Evolutionary conservation across 2,797 vertebrate genomes (phyloP), one percentile per base, ranked within the genome.

Genomic region (Xenopus petersii): DNA sequence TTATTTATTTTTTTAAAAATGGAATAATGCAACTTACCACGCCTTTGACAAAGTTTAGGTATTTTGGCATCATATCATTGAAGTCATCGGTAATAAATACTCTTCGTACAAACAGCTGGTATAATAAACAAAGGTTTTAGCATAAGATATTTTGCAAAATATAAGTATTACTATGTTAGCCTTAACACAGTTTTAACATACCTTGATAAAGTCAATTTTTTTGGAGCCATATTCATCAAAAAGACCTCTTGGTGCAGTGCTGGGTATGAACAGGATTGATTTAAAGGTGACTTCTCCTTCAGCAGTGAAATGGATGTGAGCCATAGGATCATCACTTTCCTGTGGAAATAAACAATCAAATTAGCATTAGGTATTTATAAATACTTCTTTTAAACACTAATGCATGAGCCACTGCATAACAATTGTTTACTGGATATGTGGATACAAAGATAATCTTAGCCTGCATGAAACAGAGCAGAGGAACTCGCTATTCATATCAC

Each of bases 31-130:
- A 12, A 94, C 96, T 94, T 85, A 99, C 98, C 88, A 99, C 96
- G 83, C 98, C 98, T 87, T 94, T 99, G 82, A 99, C 75, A 0
- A 99, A 99, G 83, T 99, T 99, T 47, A 99, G 93, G 47, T 99
- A 99, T 81, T 99, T 99, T 64, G 98, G 98, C 97, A 99, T 99
- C 97, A 99, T 99, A 79, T 99, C 97, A 59, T 99, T 96, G 91
- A 99, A 99, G 82, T 99, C 97, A 2, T 99, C 98, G 0, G 97
- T 99, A 88, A 99, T 99, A 88, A 99, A 99, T 61, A 99, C 98
- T 85, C 98, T 92, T 70, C 91, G 89, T 74, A 93, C 92, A 0
- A 91, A 93, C 0, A 93, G 80, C 92, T 93, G 71, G 49, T 17
- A 67, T 49, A 58, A 42, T 42, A 42, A 36, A 36, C 71, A 3